phyloP scores from a whole-genome alignment of 2,797 vertebrate genomes.

The Alcedo atthis region DNA sequence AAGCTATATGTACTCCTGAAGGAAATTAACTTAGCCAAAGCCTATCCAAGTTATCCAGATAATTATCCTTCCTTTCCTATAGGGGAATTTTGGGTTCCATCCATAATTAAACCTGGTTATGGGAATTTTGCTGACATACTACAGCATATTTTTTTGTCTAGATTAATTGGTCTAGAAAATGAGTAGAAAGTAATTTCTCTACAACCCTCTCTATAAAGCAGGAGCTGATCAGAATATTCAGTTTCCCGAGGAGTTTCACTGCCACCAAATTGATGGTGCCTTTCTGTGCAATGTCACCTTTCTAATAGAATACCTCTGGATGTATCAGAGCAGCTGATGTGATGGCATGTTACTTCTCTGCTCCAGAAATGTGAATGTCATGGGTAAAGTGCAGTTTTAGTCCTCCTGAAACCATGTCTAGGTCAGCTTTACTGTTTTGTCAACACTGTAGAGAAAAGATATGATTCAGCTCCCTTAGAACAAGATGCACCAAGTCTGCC shows the following conservation, averaged over 20 bases:
- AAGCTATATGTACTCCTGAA: background rate
- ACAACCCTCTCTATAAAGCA: background rate
- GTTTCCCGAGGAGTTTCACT: accelerated
- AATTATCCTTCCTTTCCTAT: background rate
- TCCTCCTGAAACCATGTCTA: background rate
- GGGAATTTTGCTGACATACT: background rate
- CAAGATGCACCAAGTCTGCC: background rate
- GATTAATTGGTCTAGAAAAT: background rate
- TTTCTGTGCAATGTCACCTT: background rate
- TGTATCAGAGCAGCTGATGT: background rate
- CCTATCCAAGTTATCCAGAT: background rate
- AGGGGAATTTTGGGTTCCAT: background rate
- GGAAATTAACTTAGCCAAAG: background rate
- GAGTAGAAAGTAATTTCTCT: background rate
- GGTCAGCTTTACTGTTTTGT: background rate
- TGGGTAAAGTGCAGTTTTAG: background rate
- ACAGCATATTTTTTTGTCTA: background rate
- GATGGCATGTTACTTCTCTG: background rate
- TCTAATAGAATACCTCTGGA: background rate
- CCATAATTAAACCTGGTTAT: background rate
- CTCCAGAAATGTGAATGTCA: background rate
- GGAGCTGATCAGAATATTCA: background rate
- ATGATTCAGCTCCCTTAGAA: background rate
- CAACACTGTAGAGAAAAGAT: background rate
- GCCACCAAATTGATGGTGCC: background rate